Conservation (phyloP, 2,113 vertebrate genomes). For the Semicossyphus pulcher region DNA sequence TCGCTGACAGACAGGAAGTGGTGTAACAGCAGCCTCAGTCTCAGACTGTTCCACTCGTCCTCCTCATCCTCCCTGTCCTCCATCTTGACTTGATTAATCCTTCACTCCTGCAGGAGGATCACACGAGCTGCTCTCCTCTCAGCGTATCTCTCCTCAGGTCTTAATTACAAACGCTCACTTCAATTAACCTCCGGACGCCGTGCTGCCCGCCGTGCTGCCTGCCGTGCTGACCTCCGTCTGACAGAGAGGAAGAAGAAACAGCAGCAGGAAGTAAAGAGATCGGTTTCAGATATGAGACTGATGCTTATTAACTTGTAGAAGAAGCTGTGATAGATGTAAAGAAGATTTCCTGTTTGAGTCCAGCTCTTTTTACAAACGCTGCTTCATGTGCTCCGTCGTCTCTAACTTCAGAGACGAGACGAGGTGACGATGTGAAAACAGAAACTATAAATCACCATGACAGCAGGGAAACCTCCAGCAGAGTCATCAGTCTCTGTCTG, state of each 20-base stretch:
- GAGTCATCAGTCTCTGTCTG: neutral
- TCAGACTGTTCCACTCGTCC: too few relatives aligned
- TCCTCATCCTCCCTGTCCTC: neutral
- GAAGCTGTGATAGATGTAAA: too few relatives aligned
- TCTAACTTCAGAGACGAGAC: neutral
- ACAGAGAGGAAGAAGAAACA: neutral
- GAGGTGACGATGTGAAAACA: neutral
- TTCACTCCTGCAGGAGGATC: neutral
- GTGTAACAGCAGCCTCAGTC: too few relatives aligned
- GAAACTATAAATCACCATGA: neutral
- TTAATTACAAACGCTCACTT: constrained; percentile 12
- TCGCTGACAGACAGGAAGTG: too few relatives aligned
- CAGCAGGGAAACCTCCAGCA: neutral
- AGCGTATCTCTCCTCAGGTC: constrained; percentile 2
- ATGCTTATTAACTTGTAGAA: too few relatives aligned
- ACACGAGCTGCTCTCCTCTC: neutral
- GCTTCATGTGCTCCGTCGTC: too few relatives aligned
- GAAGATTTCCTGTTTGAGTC: too few relatives aligned
- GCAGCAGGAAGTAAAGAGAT: neutral
- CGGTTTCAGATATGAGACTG: too few relatives aligned
- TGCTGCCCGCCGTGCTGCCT: too few relatives aligned
- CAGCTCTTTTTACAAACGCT: too few relatives aligned
- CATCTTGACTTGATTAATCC: neutral
- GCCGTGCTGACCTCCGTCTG: neutral
- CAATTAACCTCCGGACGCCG: neutral